Percentiles rank a stretch among this genome's conserved stretches.
These are phyloP conservation scores for Oceanites oceanicus DNA, from an alignment of 2,113 vertebrate genomes.

Conservation along the genomic window DNA sequence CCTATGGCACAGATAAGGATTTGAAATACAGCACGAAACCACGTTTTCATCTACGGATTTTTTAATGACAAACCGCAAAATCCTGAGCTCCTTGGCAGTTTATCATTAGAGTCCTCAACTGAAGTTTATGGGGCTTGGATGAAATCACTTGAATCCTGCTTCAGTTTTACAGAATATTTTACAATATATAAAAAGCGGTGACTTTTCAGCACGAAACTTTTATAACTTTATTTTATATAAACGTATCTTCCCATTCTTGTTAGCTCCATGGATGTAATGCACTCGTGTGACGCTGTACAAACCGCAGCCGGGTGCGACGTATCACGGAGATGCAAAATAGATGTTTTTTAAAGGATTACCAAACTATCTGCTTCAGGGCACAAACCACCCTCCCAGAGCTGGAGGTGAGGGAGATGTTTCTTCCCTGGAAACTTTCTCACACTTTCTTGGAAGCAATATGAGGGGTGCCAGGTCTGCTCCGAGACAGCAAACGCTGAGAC, in stretches of 20 bases:
- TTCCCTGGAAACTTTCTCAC: background rate
- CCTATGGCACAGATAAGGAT: accelerated
- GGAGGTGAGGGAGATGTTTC: background rate
- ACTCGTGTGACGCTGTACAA: accelerated
- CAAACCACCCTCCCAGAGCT: background rate
- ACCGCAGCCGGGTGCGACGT: background rate
- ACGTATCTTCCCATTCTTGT: background rate
- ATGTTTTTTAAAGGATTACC: background rate
- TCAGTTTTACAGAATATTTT: background rate
- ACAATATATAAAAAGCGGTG: background rate
- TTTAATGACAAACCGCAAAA: background rate
- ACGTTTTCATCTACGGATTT: background rate
- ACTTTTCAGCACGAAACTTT: background rate
- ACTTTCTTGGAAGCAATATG: background rate
- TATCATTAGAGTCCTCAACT: background rate
- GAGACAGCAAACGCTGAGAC: background rate
- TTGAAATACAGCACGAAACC: background rate
- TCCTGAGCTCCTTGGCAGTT: accelerated
- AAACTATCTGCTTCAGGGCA: background rate
- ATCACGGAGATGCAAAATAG: accelerated
- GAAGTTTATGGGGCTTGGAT: background rate
- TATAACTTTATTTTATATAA: background rate
- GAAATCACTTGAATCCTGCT: background rate
- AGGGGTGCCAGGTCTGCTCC: background rate
- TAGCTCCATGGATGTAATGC: accelerated